A percentile compares a stretch with the other conserved stretches of the same genome.
Conservation (phyloP, 2,888 invertebrate species). For the Atherix ibis region DNA sequence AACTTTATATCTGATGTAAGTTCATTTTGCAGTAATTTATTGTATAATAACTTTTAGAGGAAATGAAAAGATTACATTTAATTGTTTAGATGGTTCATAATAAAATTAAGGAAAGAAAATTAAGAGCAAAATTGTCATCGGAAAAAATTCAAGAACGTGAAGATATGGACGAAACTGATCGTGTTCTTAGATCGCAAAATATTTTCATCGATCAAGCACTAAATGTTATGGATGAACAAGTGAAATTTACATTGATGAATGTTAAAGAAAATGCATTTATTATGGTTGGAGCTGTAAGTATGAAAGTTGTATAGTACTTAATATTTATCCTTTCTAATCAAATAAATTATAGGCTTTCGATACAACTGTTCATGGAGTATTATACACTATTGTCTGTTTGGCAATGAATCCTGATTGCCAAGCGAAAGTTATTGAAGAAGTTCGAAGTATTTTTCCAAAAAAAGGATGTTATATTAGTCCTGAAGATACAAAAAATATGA, state of each 20-base stretch:
- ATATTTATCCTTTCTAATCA: not conserved
- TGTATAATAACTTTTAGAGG: no score
- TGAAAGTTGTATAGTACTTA: not conserved
- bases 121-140: no score
- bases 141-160: not conserved
- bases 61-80: not conserved
- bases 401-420: not conserved
- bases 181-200: not conserved
- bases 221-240: not conserved
- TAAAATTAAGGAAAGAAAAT: not conserved
- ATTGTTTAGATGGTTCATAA: not conserved
- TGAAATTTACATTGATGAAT: not conserved
- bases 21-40: no score
- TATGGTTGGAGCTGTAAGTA: not conserved
- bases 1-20: no score
- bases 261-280: not conserved
- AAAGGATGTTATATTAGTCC: constrained; percentile 1
- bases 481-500: constrained; percentile 4
- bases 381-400: not conserved
- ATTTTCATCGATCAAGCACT: not conserved
- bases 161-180: no score
- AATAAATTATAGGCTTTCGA: not conserved
- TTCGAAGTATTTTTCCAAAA: constrained; percentile 3
- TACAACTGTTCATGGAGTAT: not conserved
- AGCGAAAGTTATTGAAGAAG: constrained; percentile 2